Percentiles rank a stretch among this genome's conserved stretches.
Conservation (phyloP, 2,888 invertebrate genomes). For the Lysandra bellargus region DNA sequence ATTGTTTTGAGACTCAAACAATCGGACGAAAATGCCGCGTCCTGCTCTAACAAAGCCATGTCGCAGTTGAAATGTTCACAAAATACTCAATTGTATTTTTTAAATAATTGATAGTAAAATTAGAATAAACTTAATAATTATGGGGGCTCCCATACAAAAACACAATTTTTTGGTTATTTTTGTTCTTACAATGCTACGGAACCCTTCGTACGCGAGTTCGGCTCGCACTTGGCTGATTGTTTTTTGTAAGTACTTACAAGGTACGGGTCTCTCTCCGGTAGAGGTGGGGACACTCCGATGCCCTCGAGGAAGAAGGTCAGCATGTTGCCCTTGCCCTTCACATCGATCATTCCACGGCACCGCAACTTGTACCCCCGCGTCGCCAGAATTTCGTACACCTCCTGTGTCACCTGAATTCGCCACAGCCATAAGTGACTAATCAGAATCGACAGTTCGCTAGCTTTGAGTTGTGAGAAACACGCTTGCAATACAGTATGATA, state of each 20-base stretch:
- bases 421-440: conserved; percentile 40
- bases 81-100: too few species aligned
- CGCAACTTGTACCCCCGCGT: conserved; percentile 89
- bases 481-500: conserved; percentile 26
- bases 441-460: neutral
- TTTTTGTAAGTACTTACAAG: conserved; percentile 48
- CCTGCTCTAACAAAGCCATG: too few species aligned
- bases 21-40: too few species aligned
- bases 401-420: conserved; percentile 88
- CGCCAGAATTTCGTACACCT: conserved; percentile 90
- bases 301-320: conserved; percentile 91
- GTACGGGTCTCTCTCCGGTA: conserved; percentile 53
- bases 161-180: too few species aligned
- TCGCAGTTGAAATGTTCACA: too few species aligned
- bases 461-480: conserved; percentile 31
- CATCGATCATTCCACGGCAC: conserved; percentile 93
- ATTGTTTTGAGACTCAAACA: too few species aligned
- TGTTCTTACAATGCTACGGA: too few species aligned
- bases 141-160: too few species aligned
- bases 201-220: too few species aligned
- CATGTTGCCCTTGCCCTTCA: conserved; percentile 98
- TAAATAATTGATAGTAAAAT: too few species aligned
- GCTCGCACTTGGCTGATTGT: too few species aligned
- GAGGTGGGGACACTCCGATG: conserved; percentile 50
- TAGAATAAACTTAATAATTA: too few species aligned